These are phyloP conservation scores for Epicampocera succincta DNA, from an alignment of 2,888 invertebrate species.

Conservation along the genomic window DNA sequence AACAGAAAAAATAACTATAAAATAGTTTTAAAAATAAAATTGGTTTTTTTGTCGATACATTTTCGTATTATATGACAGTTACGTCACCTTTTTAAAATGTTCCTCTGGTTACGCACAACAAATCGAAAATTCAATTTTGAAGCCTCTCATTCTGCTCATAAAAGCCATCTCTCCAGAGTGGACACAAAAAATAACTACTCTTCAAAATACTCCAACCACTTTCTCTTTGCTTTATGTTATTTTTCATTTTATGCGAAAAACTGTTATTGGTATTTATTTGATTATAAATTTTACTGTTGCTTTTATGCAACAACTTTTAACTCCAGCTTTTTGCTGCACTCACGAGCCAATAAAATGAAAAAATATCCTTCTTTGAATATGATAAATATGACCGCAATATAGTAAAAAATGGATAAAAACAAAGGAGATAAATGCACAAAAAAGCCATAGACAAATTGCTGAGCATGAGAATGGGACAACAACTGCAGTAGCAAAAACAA, in stretches of 20 bases:
- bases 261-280: slow-evolving; percentile 49
- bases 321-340: not conserved
- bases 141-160: not conserved
- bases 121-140: not conserved
- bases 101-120: too few species aligned
- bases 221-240: not conserved
- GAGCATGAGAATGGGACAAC: slow-evolving; percentile 30
- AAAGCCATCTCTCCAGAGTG: not conserved
- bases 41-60: too few species aligned
- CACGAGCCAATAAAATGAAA: slow-evolving; percentile 1
- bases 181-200: not conserved
- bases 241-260: not conserved
- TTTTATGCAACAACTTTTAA: slow-evolving; percentile 58
- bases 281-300: slow-evolving; percentile 57
- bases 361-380: slow-evolving; percentile 58
- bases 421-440: slow-evolving; percentile 10
- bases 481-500: slow-evolving; percentile 33
- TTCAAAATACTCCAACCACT: not conserved
- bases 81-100: too few species aligned
- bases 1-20: too few species aligned
- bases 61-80: too few species aligned
- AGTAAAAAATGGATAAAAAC: slow-evolving; percentile 42
- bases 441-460: slow-evolving; percentile 62
- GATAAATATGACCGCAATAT: slow-evolving; percentile 63
- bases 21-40: too few species aligned